Base-by-base conservation (phyloP, 1,140 invertebrate genomes). In the Drosophila guanche region DNA sequence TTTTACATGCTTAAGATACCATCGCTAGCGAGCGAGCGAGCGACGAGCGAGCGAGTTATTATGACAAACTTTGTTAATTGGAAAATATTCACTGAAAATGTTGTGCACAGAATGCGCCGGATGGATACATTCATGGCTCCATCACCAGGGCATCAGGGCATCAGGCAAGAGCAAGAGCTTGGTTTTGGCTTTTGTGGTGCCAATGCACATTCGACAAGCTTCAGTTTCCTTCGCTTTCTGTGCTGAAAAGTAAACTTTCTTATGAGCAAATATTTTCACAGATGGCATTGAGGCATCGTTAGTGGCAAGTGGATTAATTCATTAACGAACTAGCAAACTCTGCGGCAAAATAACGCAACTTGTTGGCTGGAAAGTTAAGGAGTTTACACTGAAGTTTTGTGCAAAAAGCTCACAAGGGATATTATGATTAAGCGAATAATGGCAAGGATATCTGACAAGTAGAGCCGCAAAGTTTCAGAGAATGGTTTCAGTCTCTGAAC, bases 11-110 rank as follows among this genome's bases (percentile, higher is more conserved):
- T 86, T 37, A 57, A 75, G 66, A 86, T 88, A 67, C 80, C 80
- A 37, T 37, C 57, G 46, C 23, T 41, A 25, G 25, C 25, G 8
- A 23, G 59, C 27, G 45, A 25, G 25, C 25, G 8, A 37, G 59
- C 47, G 56, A 60, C 16, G 16, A 37, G 59, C 47, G 56, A 60
- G 74, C 63, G 69, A 88, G 78, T 88, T 86, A 86, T 86, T 86
- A 86, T 86, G 81, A 88, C 81, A 88, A 86, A 86, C 60, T 86
- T 86, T 86, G 77, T 86, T 86, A 86, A 86, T 86, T 86, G 81
- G 83, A 86, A 86, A 86, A 81, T 88, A 88, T 86, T 86, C 77
- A 33, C 47, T 51, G 73, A 60, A 77, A 80, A 73, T 78, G 60
- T 66, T 72, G 54, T 65, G 43, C 66, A 69, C 56, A 47, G 65